Base-by-base conservation (phyloP, 2,888 invertebrate species). In the Tenthredo amoena region DNA sequence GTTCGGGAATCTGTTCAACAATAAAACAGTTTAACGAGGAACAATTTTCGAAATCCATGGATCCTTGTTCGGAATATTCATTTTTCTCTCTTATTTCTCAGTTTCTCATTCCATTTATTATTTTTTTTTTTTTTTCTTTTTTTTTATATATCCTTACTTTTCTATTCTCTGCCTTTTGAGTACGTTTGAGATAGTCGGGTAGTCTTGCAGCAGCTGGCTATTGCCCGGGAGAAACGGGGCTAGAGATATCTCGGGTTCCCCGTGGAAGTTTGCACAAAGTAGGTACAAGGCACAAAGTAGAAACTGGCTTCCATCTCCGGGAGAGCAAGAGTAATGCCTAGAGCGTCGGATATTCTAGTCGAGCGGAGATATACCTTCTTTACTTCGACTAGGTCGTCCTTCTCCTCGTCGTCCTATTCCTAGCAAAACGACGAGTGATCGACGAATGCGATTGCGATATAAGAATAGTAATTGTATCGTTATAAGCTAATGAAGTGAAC, bases 291-390 rank as follows among this genome's bases (percentile, higher is more conserved):
- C 62, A 58, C 62, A 81, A 81, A 81, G 81, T 65, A 43, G 37
- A 62, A 65, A 81, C 81, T 65, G 62, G 31, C 81, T 65, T 37
- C 81, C 62, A 81, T 81, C n/a, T 62, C 58, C 81, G 62, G 62
- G 62, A 81, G 62, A 62, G 62, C 26, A 62, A 62, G 62, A 62
- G 43, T 81, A 37, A 81, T 81, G 62, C 81, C 43, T 81, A 58
- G 37, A 58, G 81, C 58, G 58, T 31, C 12, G 40, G 50, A 81
- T 81, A 81, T 81, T 62, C 81, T 43, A 81, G 62, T 50, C 21
- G 40, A 58, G 40, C 21, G 18, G 18, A 62, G 47, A 81, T 37
- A 58, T 12, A 81, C 37, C 37, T 50, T 26, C 31, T 50, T 43
- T 1, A 79, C 37, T 34, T 50, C 50, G 31, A 12, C 34, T 1